Percentiles rank a stretch among this genome's conserved stretches.
Conservation (phyloP, 2,797 vertebrate genomes). For the Thaleichthys pacificus region DNA sequence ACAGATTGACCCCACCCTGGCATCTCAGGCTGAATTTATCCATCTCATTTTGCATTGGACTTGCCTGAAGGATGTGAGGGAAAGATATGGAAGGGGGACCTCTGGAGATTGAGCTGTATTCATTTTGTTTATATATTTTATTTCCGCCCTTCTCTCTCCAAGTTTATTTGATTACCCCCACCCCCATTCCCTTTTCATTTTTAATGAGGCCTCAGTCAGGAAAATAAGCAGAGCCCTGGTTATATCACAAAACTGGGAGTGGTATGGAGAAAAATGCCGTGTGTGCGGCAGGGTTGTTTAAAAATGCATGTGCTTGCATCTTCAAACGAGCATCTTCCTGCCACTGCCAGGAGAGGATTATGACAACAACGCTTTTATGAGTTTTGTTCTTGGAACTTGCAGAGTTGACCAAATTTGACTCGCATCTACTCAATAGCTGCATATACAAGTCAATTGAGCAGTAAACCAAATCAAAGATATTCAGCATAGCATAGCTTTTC, state of each 20-base stretch:
- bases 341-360: slow-evolving; percentile 30
- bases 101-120: slow-evolving; percentile 23
- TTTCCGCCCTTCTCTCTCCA: slow-evolving; percentile 6
- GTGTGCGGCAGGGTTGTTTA: slow-evolving; percentile 33
- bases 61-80: slow-evolving; percentile 33
- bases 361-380: slow-evolving; percentile 47
- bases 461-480: slow-evolving; percentile 6
- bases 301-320: slow-evolving; percentile 55
- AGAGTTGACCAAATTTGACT: slow-evolving; percentile 35
- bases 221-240: slow-evolving; percentile 31
- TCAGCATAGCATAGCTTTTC: not conserved
- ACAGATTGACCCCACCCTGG: slow-evolving; percentile 42
- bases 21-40: slow-evolving; percentile 40
- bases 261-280: slow-evolving; percentile 41
- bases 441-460: slow-evolving; percentile 36
- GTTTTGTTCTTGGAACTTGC: slow-evolving; percentile 51
- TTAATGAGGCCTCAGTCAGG: slow-evolving; percentile 60
- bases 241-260: slow-evolving; percentile 40
- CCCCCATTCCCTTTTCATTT: slow-evolving; percentile 47
- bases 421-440: slow-evolving; percentile 26
- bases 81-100: slow-evolving; percentile 16
- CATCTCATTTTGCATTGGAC: slow-evolving; percentile 46
- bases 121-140: slow-evolving; percentile 34
- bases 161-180: slow-evolving; percentile 48
- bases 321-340: slow-evolving; percentile 42